Evolutionary conservation across 2,113 vertebrate genomes (phyloP).

Genomic region (Pelobates fuscus): DNA sequence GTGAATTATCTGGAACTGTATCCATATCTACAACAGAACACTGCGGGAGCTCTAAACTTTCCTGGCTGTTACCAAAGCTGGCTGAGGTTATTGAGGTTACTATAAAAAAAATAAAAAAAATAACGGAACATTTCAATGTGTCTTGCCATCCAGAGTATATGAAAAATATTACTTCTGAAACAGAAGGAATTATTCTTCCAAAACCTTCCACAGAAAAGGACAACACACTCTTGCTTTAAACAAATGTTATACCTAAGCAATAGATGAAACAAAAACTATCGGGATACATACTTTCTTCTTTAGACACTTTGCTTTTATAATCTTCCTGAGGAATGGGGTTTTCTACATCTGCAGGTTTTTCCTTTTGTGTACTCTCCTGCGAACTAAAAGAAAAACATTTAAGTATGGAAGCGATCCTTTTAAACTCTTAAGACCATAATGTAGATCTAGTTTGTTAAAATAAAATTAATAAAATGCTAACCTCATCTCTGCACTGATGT

Average conservation of each 20-base stretch:
- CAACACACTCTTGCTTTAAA: too few relatives aligned
- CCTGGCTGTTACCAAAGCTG: background rate
- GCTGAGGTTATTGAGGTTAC: constrained; percentile 34
- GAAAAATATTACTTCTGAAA: too few relatives aligned
- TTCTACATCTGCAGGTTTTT: background rate
- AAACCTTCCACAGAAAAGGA: too few relatives aligned
- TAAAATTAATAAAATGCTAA: background rate
- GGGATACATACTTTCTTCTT: constrained; percentile 20
- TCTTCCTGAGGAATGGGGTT: constrained; percentile 33
- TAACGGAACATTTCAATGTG: too few relatives aligned
- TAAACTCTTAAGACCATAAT: background rate
- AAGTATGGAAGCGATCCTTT: background rate
- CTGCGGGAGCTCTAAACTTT: constrained; percentile 1
- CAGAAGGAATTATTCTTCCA: too few relatives aligned
- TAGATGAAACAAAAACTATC: too few relatives aligned
- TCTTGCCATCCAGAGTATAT: too few relatives aligned
- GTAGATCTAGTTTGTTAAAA: too few relatives aligned
- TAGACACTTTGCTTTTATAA: background rate
- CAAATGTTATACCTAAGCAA: too few relatives aligned
- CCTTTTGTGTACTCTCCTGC: background rate
- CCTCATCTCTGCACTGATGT: constrained; percentile 49
- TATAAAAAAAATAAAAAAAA: constrained; percentile 2
- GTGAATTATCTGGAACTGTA: constrained; percentile 1
- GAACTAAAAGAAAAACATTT: background rate
- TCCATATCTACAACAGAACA: constrained; percentile 20